Conservation (phyloP, 2,113 vertebrate genomes). For the Jaculus jaculus region DNA sequence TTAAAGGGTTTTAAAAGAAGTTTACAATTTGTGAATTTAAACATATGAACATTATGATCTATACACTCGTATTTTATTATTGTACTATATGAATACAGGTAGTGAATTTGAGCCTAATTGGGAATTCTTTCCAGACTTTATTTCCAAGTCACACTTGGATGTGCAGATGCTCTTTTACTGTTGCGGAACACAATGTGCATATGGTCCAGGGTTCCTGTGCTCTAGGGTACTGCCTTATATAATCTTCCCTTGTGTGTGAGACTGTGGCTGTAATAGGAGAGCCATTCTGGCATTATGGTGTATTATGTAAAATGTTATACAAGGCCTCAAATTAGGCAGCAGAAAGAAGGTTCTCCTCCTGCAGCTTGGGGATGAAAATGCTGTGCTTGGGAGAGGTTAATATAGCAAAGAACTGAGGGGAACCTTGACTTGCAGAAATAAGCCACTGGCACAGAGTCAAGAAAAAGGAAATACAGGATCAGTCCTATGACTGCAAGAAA, state of each 20-base stretch:
- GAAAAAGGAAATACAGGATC: background rate
- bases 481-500: background rate
- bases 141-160: background rate
- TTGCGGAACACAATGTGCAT: background rate
- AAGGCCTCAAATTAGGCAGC: background rate
- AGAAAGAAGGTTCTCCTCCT: background rate
- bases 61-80: background rate
- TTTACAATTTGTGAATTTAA: background rate
- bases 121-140: background rate
- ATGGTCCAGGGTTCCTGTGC: background rate
- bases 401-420: rapidly evolving
- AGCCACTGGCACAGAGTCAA: background rate
- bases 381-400: background rate
- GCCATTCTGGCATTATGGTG: background rate
- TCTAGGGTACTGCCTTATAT: background rate
- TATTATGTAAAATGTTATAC: background rate
- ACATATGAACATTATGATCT: constrained; percentile 8
- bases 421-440: background rate
- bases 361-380: background rate
- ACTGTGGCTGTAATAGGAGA: background rate
- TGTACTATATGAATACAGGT: background rate
- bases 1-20: constrained; percentile 9
- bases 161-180: background rate
- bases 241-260: background rate
- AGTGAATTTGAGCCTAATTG: background rate